phyloP scores from a whole-genome alignment of 1,140 invertebrate genomes.

The Eulimnadia texana region DNA sequence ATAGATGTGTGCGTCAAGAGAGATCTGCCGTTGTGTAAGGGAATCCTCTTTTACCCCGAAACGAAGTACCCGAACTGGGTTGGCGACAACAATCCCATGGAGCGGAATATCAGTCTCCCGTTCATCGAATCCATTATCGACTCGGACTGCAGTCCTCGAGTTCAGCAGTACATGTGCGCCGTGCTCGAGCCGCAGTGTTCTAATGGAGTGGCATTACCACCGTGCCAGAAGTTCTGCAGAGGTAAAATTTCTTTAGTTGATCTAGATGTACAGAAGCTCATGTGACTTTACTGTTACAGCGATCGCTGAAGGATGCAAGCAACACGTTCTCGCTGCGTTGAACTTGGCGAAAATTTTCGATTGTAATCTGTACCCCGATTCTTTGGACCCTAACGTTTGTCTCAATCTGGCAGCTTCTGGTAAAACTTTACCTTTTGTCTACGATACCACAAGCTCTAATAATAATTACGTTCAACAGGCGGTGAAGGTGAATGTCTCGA shows the following conservation, averaged over 20 bases:
- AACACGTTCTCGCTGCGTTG: constrained; percentile 36
- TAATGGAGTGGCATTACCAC: constrained; percentile 39
- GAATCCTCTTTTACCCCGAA: constrained; percentile 45
- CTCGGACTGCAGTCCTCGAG: constrained; percentile 43
- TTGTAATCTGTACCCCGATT: constrained; percentile 42
- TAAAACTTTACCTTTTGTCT: constrained; percentile 19
- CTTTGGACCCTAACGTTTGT: constrained; percentile 28
- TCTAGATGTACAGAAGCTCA: not conserved
- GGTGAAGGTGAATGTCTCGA: constrained; percentile 20
- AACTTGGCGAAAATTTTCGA: constrained; percentile 40
- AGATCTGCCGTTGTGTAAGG: constrained; percentile 31
- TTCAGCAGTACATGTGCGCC: constrained; percentile 43
- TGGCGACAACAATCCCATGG: constrained; percentile 25
- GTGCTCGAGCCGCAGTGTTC: constrained; percentile 48
- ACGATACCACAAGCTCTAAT: no score
- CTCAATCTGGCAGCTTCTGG: constrained; percentile 28
- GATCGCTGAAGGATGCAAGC: constrained; percentile 42
- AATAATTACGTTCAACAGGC: constrained; percentile 19
- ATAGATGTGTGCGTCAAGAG: not conserved
- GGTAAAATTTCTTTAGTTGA: constrained; percentile 29
- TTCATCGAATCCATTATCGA: constrained; percentile 39
- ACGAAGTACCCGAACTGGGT: constrained; percentile 32
- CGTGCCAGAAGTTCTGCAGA: constrained; percentile 47
- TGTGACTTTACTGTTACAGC: constrained; percentile 26
- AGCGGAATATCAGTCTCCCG: constrained; percentile 32